These are phyloP conservation scores for Oreortyx pictus DNA, from an alignment of 2,797 vertebrate species.

Conservation along the genomic window DNA sequence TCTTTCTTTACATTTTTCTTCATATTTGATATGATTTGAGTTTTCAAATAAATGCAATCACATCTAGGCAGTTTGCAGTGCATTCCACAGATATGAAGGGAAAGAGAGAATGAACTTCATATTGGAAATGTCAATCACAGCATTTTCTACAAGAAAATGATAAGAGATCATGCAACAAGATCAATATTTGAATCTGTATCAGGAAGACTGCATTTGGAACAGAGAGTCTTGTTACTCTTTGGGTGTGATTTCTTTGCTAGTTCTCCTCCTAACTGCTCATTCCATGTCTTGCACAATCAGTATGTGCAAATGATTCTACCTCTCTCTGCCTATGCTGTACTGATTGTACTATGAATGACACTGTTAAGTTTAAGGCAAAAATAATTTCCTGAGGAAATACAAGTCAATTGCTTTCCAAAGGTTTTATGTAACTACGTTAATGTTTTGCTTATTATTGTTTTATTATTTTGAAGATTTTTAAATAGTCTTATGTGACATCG, in stretches of 20 bases:
- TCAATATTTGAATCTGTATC: not conserved
- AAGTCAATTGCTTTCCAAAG: not conserved
- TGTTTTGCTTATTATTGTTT: not conserved
- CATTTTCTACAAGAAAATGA: not conserved
- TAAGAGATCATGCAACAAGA: not conserved
- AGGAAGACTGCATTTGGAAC: not conserved
- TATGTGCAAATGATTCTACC: not conserved
- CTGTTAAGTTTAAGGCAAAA: not conserved
- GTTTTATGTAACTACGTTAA: fast-evolving
- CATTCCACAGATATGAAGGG: not conserved
- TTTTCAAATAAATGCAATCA: not conserved
- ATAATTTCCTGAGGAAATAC: not conserved
- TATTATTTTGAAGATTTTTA: not conserved
- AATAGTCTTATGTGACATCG: not conserved
- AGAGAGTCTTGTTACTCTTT: not conserved
- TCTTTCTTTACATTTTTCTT: not conserved
- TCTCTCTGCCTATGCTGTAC: not conserved
- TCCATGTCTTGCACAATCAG: not conserved
- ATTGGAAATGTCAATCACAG: not conserved
- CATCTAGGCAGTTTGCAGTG: not conserved
- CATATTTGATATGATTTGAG: not conserved
- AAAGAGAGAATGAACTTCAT: not conserved
- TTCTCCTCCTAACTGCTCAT: not conserved
- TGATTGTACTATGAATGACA: not conserved
- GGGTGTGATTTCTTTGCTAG: not conserved